Evolutionary conservation across 1,140 invertebrate species (phyloP), one percentile per base, ranked within the genome.

Genomic region (Achroia grisella): DNA sequence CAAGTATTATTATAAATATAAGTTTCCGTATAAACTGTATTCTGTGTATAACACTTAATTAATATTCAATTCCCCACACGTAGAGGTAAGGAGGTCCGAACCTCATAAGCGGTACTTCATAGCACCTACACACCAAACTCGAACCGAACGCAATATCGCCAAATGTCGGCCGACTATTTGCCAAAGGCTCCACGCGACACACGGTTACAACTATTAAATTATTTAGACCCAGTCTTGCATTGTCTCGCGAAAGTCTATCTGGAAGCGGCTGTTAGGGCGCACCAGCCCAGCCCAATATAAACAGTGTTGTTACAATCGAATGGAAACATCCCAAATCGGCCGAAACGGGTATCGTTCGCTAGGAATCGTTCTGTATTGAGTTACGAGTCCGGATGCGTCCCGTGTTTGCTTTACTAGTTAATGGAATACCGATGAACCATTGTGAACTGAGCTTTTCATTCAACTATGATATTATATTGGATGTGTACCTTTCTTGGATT

Each of bases 371-470:
- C 59, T 56, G 68, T 71, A 64, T 63, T 56, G 57, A 51, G 53
- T 71, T 68, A 74, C n/a, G 47, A 51, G 47, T 43, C 58, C 62
- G 64, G 62, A 73, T 64, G 69, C 70, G 70, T 62, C 62, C 63
- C 54, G 55, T 74, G 71, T 79, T 81, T 83, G 69, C 64, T 61
- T 59, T 62, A 67, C 61, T 79, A 71, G 77, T 81, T 80, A 81
- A 81, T 81, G 75, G 79, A 75, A 81, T 74, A 62, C 73, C 79
- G 69, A 74, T 73, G 68, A 73, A 58, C 69, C 56, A 79, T 79
- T 81, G 71, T 73, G 63, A 62, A 54, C 66, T 52, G 56, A 70
- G 73, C 73, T 79, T 73, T 72, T 75, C 67, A 77, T 83, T 80
- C 73, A 76, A 66, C 59, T 52, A 48, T 63, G 60, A 71, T 75